Percentiles rank a stretch among this genome's conserved stretches.
phyloP scores from a whole-genome alignment of 37 sponge, comb jelly and placozoan species.

The Lycopodina hypogea region DNA sequence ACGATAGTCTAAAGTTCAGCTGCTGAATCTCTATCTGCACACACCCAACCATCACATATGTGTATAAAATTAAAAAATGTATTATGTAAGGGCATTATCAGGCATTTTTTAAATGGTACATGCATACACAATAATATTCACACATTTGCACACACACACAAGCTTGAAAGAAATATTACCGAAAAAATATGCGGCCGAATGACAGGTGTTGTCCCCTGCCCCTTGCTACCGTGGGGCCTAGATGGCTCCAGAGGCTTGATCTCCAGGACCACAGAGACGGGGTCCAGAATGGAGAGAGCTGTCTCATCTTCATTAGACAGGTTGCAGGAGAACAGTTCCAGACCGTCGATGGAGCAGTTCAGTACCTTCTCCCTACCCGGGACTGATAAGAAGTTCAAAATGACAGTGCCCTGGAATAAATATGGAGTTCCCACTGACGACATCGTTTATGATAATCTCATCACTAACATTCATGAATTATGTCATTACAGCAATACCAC shows the following conservation, averaged over 20 bases:
- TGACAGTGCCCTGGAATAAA: constrained; percentile 45
- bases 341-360: constrained; percentile 48
- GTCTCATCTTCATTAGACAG: constrained; percentile 87
- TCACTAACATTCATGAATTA: too few species aligned
- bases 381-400: constrained; percentile 37
- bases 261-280: constrained; percentile 74
- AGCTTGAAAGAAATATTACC: neutral
- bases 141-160: neutral
- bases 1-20: constrained; percentile 75
- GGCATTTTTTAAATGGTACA: neutral
- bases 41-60: neutral
- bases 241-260: constrained; percentile 43
- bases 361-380: constrained; percentile 27
- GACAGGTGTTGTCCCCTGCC: neutral
- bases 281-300: constrained; percentile 96
- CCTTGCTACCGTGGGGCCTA: neutral
- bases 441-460: neutral
- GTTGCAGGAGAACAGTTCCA: constrained; percentile 94
- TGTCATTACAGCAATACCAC: too few species aligned
- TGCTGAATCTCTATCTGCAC: constrained; percentile 48
- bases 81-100: neutral
- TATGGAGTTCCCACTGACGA: neutral
- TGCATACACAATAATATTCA: neutral
- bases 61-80: neutral
- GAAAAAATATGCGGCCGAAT: neutral